Evolutionary conservation across 2,113 vertebrate species (phyloP).

Genomic region (Urocitellus parryii): DNA sequence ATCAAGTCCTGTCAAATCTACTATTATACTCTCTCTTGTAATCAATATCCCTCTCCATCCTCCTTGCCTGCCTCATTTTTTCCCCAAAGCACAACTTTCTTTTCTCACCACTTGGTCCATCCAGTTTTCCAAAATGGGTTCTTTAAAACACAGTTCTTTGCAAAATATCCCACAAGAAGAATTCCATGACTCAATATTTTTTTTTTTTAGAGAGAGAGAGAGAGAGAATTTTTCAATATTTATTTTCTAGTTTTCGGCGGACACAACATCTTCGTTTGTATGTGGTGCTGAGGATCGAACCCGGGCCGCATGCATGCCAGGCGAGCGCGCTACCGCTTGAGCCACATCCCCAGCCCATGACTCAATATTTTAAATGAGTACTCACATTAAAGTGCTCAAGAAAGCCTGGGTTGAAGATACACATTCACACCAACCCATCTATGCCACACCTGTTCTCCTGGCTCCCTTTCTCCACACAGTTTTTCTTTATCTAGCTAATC

Average conservation of each 20-base stretch:
- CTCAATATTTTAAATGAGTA: neutral
- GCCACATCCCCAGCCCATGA: neutral
- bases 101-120: neutral
- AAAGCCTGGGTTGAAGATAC: neutral
- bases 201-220: too few relatives aligned
- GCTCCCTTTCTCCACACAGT: neutral
- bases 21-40: neutral
- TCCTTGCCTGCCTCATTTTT: neutral
- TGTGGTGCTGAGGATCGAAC: too few relatives aligned
- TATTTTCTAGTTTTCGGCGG: too few relatives aligned
- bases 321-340: too few relatives aligned
- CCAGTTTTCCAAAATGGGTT: neutral
- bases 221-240: too few relatives aligned
- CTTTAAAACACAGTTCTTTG: constrained; percentile 44
- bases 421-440: neutral
- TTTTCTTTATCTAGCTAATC: neutral
- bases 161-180: neutral
- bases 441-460: neutral
- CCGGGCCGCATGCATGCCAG: too few relatives aligned
- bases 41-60: neutral
- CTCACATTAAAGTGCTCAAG: neutral
- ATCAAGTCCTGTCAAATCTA: neutral
- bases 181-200: neutral
- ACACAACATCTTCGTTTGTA: too few relatives aligned
- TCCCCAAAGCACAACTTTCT: neutral